Evolutionary conservation across 2,888 invertebrate species (phyloP), one percentile per base, ranked within the genome.

Genomic region (Crematogaster levior): DNA sequence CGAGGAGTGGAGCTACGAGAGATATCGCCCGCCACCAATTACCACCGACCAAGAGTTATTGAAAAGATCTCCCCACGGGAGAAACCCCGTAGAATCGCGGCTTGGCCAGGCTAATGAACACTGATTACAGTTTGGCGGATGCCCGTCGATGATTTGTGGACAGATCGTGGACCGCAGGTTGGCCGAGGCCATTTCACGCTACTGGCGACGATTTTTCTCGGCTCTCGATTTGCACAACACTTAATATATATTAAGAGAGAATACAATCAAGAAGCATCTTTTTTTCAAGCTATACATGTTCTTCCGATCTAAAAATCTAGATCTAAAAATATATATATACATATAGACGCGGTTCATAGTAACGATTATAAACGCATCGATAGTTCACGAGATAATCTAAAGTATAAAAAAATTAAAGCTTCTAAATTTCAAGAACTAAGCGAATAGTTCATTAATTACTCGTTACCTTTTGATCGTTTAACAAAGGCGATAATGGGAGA

Each of bases 21-120:
- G 92, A 93, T 93, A 93, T 93, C 93, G 91, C 88, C 87, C 85
- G 92, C 92, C 91, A 93, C 88, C 88, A 88, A 88, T 88, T 88
- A 88, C 88, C 84, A 82, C 88, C 88, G 88, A 93, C 92, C 92
- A 93, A 93, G 93, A 93, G 92, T 93, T 93, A 94, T 94, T 94
- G 94, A 93, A 94, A 94, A 93, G 92, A 93, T 93, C 89, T 89
- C 92, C 94, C 93, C 88, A 90, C 83, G 92, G 93, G 90, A 88
- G 91, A 91, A 90, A 90, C 90, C 90, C 89, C 79, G 86, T 85
- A 80, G 87, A 89, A 90, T 89, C 91, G 89, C 89, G 91, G 89
- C 91, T 90, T 92, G 91, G 83, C 89, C 87, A 90, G 86, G 82
- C 91, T 93, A 94, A 94, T 94, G 93, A 94, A 94, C 94, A 94